phyloP scores from a whole-genome alignment of 2,113 vertebrate species.

The Galbula dea region DNA sequence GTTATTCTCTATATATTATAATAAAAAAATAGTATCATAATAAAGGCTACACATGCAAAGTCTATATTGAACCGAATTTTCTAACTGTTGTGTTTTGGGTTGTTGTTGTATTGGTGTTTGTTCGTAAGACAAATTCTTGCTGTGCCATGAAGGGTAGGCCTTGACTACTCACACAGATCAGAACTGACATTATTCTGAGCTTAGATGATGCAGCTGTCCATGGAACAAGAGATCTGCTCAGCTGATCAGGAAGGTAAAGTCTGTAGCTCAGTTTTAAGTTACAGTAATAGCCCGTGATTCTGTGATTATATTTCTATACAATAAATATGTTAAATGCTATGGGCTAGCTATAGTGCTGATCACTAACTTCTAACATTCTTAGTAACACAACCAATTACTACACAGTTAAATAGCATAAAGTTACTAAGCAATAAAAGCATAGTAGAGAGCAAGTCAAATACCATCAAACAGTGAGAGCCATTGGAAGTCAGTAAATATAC shows the following conservation, averaged over 20 bases:
- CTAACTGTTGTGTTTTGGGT: neutral
- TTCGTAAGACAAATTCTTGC: neutral
- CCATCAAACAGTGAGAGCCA: neutral
- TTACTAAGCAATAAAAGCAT: neutral
- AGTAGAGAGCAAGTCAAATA: neutral
- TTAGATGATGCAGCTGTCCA: neutral
- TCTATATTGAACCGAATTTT: neutral
- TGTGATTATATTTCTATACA: neutral
- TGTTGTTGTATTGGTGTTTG: neutral
- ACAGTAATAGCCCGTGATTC: neutral
- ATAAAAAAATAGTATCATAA: neutral
- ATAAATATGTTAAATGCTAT: neutral
- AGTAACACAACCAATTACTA: neutral
- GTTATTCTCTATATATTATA: neutral
- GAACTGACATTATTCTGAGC: neutral
- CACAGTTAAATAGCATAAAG: neutral
- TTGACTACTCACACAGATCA: fast-evolving
- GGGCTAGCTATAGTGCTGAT: neutral
- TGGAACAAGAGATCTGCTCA: neutral
- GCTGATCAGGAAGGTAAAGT: neutral
- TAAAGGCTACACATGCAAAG: neutral
- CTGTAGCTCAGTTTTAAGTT: neutral
- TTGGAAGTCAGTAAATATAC: neutral
- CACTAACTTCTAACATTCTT: neutral
- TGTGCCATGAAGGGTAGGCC: neutral